These are phyloP conservation scores for Anguilla rostrata DNA, from an alignment of 2,113 vertebrate species.

Conservation along the genomic window DNA sequence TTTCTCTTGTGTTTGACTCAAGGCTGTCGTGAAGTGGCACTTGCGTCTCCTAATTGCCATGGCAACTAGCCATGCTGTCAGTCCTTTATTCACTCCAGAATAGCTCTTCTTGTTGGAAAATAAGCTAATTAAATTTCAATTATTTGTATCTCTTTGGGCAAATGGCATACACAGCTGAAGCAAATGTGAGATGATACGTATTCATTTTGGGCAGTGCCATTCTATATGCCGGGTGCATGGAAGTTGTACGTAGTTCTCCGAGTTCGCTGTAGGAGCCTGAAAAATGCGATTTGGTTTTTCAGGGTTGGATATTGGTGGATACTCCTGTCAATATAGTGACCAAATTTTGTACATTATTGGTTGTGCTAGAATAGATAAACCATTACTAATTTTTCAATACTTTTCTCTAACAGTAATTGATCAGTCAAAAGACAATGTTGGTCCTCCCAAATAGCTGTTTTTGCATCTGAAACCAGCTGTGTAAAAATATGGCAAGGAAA, in stretches of 20 bases:
- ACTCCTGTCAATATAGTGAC: no score
- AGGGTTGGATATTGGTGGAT: no score
- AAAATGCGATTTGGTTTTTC: background rate
- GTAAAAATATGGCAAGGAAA: no score
- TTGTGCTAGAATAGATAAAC: no score
- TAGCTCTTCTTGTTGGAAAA: background rate
- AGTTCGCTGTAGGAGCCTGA: background rate
- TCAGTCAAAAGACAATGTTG: no score
- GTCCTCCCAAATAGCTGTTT: no score
- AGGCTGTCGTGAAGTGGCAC: background rate
- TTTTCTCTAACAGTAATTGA: no score
- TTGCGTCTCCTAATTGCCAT: slow-evolving; percentile 6
- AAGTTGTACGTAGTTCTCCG: background rate
- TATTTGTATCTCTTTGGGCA: background rate
- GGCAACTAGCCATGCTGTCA: background rate
- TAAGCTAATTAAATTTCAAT: background rate
- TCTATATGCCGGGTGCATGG: background rate
- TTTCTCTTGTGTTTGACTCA: background rate
- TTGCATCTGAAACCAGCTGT: no score
- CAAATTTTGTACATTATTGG: no score
- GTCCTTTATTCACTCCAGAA: background rate
- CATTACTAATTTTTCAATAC: no score
- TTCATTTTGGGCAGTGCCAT: background rate
- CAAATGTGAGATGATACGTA: background rate
- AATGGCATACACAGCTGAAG: background rate